Evolutionary conservation across 2,888 invertebrate species (phyloP).

Genomic region (Camptogramma bilineatum): DNA sequence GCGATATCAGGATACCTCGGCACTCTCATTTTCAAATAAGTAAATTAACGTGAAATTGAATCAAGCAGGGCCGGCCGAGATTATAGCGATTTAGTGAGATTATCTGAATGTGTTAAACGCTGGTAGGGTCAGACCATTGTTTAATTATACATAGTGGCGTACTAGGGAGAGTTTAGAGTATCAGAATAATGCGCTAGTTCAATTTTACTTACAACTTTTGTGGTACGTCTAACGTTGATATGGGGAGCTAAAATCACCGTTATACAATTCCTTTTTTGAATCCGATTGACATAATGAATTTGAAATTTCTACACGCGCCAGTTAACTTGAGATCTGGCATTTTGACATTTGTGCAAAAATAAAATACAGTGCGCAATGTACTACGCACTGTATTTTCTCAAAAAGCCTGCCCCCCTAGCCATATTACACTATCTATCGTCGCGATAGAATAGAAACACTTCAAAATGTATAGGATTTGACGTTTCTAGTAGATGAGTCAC

Average conservation of each 20-base stretch:
- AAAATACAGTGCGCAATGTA: no score
- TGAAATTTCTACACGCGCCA: no score
- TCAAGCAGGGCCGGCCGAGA: constrained; percentile 77
- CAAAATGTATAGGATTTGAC: no score
- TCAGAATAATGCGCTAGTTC: constrained; percentile 1
- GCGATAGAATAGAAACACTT: no score
- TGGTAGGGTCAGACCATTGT: constrained; percentile 72
- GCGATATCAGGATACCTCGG: constrained; percentile 65
- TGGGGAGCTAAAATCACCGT: background rate
- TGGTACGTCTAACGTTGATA: background rate
- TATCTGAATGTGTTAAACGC: constrained; percentile 81
- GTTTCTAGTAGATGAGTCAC: no score
- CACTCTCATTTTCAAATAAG: constrained; percentile 78
- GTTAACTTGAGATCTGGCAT: no score
- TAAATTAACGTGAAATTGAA: constrained; percentile 82
- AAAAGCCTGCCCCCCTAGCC: no score
- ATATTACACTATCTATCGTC: no score
- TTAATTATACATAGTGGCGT: constrained; percentile 77
- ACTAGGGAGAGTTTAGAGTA: constrained; percentile 43
- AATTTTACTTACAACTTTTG: background rate
- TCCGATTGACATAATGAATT: no score
- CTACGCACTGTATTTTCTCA: no score
- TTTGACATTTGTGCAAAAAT: no score
- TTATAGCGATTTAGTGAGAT: constrained; percentile 81
- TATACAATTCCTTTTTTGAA: background rate